Conservation (phyloP, 2,113 vertebrate genomes). For the Myotis lucifugus region DNA sequence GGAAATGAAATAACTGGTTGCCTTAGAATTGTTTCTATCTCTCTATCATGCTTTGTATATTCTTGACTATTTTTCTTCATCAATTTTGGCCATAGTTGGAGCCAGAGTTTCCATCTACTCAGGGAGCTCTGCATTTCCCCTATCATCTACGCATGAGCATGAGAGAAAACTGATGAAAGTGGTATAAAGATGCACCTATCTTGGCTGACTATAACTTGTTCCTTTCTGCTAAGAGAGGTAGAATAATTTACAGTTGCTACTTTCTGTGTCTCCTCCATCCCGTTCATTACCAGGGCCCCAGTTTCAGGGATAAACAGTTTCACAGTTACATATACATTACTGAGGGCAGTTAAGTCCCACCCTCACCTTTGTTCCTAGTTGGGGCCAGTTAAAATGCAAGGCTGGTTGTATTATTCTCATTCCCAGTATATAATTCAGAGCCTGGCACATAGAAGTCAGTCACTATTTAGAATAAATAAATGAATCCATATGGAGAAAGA, state of each 20-base stretch:
- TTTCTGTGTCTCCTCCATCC: background rate
- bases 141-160: background rate
- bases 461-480: background rate
- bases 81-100: background rate
- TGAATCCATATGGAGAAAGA: background rate
- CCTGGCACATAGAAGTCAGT: background rate
- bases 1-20: background rate
- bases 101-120: background rate
- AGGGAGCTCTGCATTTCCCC: background rate
- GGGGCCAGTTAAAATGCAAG: background rate
- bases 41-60: background rate
- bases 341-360: background rate
- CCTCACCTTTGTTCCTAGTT: background rate
- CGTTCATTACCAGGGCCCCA: background rate
- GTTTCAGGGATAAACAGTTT: background rate
- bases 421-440: background rate
- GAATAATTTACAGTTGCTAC: background rate
- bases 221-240: background rate
- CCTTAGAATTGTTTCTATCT: background rate
- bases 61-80: background rate
- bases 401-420: background rate
- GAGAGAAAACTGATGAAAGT: background rate
- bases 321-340: background rate
- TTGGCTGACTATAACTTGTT: background rate
- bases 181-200: background rate